These are phyloP conservation scores for Macrobrachium rosenbergii DNA, from an alignment of 1,140 invertebrate species.

Conservation along the genomic window DNA sequence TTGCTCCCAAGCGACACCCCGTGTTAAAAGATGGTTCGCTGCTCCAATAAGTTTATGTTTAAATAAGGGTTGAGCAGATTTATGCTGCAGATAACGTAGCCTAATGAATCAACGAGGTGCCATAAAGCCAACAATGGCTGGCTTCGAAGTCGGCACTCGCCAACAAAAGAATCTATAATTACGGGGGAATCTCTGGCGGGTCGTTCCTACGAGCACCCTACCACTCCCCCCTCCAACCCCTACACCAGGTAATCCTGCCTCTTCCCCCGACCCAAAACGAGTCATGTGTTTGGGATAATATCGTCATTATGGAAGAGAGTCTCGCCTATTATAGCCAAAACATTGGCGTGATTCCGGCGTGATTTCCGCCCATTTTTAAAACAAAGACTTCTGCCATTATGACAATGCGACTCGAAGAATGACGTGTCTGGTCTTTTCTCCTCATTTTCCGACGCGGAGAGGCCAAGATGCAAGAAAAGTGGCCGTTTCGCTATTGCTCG, in stretches of 20 bases:
- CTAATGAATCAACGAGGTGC: constrained; percentile 66
- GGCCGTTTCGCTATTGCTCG: not conserved
- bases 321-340: constrained; percentile 36
- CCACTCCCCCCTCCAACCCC: not conserved
- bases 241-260: not conserved
- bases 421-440: not conserved
- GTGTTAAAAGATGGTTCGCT: constrained; percentile 65
- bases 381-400: not conserved
- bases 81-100: constrained; percentile 63
- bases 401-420: not conserved
- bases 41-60: constrained; percentile 66
- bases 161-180: constrained; percentile 66
- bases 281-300: constrained; percentile 63
- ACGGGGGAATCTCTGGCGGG: constrained; percentile 55
- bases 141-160: constrained; percentile 58
- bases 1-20: constrained; percentile 41
- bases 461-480: too few species aligned
- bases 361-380: constrained; percentile 18
- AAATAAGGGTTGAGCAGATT: constrained; percentile 65
- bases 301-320: constrained; percentile 53
- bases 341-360: constrained; percentile 18
- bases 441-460: too few species aligned
- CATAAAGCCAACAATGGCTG: constrained; percentile 64
- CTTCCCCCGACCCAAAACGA: constrained; percentile 23
- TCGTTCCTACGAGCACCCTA: constrained; percentile 30